Evolutionary conservation across 2,113 vertebrate species (phyloP).

Genomic region (Microtus ochrogaster): DNA sequence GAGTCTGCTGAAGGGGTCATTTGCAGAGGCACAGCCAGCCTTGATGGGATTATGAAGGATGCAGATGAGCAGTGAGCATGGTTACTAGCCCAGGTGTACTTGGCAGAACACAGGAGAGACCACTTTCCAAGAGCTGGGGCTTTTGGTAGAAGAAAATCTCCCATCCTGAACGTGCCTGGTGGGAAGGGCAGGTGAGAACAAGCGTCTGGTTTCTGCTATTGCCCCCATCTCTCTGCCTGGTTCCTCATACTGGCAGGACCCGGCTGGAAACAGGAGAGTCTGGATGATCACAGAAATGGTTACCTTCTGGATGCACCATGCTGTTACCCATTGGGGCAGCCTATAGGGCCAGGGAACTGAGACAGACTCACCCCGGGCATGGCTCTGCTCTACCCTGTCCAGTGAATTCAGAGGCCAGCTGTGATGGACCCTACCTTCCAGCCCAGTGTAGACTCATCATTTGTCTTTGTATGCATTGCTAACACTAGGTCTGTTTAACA

Average conservation of each 20-base stretch:
- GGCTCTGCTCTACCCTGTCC: rapidly evolving
- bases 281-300: neutral
- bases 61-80: neutral
- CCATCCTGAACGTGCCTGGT: neutral
- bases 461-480: neutral
- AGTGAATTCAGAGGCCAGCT: neutral
- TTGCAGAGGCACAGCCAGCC: neutral
- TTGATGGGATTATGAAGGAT: neutral
- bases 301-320: neutral
- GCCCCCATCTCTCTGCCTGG: neutral
- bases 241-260: neutral
- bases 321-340: neutral
- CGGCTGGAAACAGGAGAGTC: neutral
- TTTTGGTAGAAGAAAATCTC: neutral
- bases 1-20: neutral
- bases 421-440: no score
- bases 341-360: neutral
- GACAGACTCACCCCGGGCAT: no score
- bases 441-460: neutral
- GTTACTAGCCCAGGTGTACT: neutral
- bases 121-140: neutral
- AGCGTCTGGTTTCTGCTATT: neutral
- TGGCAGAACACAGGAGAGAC: neutral
- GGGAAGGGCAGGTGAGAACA: neutral
- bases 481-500: neutral